Evolutionary conservation across 2,797 vertebrate genomes (phyloP), one percentile per base, ranked within the genome.

Genomic region (Gobionotothen gibberifrons): DNA sequence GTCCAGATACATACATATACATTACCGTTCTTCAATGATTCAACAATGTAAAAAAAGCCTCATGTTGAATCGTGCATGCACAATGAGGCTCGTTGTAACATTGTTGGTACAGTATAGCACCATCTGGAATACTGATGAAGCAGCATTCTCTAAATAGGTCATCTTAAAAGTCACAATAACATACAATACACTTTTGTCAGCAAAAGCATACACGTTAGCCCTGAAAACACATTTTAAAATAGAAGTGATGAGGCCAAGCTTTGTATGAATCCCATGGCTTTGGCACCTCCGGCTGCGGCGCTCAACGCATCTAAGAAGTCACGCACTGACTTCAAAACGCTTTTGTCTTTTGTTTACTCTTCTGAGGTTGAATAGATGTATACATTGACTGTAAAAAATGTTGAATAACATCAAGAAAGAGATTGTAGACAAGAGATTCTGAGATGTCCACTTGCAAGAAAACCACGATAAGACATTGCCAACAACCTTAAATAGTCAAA

Each of bases 81-180:
- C 74, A 57, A 55, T 13, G 2, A n/a, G 40, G 14, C 15, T 53
- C 26, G 17, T 81, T 78, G 68, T 64, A 62, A 76, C 40, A 49
- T 55, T 60, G 55, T 77, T 57, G 26, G 4, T 3, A 21, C 42
- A 52, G 4, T 3, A 21, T 42, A 52, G 73, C 73, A 43, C 74
- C 79, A 84, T 82, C 76, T 82, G 86, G 65, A 78, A 79, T 73
- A 57, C 32, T 79, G 82, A 82, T 79, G 85, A 88, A 44, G 75
- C 69, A 65, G 87, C 85, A 2, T 51, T 81, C 60, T 79, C 68
- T 82, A 90, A 85, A 84, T 86, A 79, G 86, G 86, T 89, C 88
- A 82, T 72, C 42, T 68, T 64, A 79, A 79, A 84, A 88, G 86
- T 86, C 88, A 83, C 82, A 53, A 67, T 47, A 72, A 76, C 22